phyloP scores from a whole-genome alignment of 2,888 invertebrate species.

The Acrobasis repandana region DNA sequence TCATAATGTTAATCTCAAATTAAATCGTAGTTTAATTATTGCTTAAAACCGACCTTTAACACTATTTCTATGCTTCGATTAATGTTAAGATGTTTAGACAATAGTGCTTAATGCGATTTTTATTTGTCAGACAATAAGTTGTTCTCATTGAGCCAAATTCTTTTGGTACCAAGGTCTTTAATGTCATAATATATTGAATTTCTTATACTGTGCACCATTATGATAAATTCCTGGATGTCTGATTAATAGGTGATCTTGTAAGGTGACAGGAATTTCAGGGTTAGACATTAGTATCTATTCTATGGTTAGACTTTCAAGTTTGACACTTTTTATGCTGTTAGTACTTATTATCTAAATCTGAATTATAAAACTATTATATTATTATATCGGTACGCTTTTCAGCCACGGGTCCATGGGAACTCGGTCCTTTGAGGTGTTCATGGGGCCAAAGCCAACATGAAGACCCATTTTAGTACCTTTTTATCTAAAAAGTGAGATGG shows the following conservation, averaged over 20 bases:
- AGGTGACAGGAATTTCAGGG: neutral
- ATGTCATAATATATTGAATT: neutral
- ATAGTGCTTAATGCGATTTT: constrained; percentile 37
- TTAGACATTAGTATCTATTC: too few species aligned
- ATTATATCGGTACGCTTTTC: too few species aligned
- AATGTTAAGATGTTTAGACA: constrained; percentile 40
- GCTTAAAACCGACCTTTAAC: constrained; percentile 37
- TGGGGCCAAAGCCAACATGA: too few species aligned
- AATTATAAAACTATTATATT: too few species aligned
- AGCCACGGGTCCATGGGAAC: too few species aligned
- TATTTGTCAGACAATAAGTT: constrained; percentile 38
- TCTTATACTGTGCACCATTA: constrained; percentile 6
- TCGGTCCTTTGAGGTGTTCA: too few species aligned
- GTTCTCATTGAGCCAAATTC: constrained; percentile 44
- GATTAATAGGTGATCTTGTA: neutral
- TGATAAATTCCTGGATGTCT: constrained; percentile 4
- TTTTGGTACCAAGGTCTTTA: constrained; percentile 30
- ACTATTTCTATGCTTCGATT: constrained; percentile 37
- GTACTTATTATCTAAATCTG: neutral
- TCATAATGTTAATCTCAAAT: constrained; percentile 29
- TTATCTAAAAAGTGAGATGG: too few species aligned
- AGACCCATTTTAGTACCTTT: too few species aligned
- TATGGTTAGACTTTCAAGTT: too few species aligned
- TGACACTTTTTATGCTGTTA: neutral
- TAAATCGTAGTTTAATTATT: constrained; percentile 30